These are phyloP conservation scores for Limenitis camilla DNA, from an alignment of 2,888 invertebrate species.

Conservation along the genomic window DNA sequence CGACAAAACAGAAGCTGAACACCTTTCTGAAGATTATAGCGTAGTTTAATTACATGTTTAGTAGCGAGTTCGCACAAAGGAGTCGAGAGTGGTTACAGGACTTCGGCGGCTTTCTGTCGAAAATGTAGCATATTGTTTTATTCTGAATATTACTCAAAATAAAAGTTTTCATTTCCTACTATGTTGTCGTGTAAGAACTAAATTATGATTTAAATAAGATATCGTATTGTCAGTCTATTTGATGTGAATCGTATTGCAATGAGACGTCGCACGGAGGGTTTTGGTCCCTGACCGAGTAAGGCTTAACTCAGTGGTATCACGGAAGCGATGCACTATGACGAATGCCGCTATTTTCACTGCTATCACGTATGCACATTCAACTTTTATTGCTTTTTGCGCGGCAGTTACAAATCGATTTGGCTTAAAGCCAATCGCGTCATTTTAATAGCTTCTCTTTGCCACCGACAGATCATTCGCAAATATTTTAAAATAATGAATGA, in stretches of 20 bases:
- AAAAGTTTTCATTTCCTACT: no score
- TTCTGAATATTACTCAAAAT: no score
- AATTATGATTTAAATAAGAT: no score
- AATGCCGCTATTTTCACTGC: constrained; percentile 60
- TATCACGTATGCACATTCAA: constrained; percentile 64
- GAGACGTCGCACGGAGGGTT: not conserved
- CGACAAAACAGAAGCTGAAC: no score
- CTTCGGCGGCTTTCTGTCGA: no score
- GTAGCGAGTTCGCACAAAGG: no score
- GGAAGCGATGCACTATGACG: constrained; percentile 50
- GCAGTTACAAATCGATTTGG: constrained; percentile 73
- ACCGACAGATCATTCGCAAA: constrained; percentile 31
- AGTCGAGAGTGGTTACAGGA: no score
- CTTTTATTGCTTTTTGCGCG: constrained; percentile 69
- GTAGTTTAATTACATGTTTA: no score
- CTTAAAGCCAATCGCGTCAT: constrained; percentile 64
- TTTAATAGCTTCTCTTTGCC: constrained; percentile 57
- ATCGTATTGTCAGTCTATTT: not conserved
- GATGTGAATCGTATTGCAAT: not conserved
- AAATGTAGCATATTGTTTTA: no score
- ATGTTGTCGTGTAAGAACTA: no score
- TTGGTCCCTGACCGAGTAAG: not conserved
- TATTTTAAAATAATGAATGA: constrained; percentile 24
- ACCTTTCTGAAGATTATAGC: no score
- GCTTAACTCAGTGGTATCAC: constrained; percentile 35